Base-by-base conservation (phyloP, 2,797 vertebrate genomes). In the Moxostoma hubbsi region DNA sequence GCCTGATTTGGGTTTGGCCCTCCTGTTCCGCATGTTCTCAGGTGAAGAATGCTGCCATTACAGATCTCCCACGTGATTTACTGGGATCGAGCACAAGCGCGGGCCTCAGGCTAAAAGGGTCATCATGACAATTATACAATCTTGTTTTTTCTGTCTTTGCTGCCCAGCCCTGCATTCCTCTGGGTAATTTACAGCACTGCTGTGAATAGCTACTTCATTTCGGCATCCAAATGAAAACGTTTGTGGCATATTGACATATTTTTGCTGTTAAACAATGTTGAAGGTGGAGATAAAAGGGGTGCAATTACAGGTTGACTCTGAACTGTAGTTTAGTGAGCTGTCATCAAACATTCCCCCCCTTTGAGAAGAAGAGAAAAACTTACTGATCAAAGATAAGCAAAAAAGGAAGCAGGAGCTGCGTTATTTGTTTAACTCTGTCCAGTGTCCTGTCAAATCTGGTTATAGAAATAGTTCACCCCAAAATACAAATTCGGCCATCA, bases 191-290 rank as follows among this genome's bases (percentile, higher is more conserved):
- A 94, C 90, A 93, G 89, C 89, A 86, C 90, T 83, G 90, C 93
- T 94, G 86, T 85, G 80, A 93, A 92, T 92, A 85, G 79, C 92
- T 93, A 93, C 88, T 95, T 96, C 92, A 90, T 88, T 94, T 93
- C 92, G 86, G 87, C 87, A 81, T 82, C 89, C 92, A 93, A 96
- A 94, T 94, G 90, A 95, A 94, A 94, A 90, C 88, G 90, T 95
- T 94, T 93, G 89, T 86, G 93, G 89, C 90, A 85, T 90, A 92
- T 94, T 94, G 94, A 93, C 92, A 94, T 95, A 94, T 92, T 94
- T 93, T 92, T 93, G 92, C 94, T 95, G 94, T 93, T 95, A 93
- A 94, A 92, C 92, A 94, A 89, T 93, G 92, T 95, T 95, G 95
- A 94, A 95, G 93, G 92, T 93, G 93, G 92, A 89, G 89, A 91